These are phyloP conservation scores for Homarus americanus DNA, from an alignment of 1,140 invertebrate genomes.

Conservation along the genomic window DNA sequence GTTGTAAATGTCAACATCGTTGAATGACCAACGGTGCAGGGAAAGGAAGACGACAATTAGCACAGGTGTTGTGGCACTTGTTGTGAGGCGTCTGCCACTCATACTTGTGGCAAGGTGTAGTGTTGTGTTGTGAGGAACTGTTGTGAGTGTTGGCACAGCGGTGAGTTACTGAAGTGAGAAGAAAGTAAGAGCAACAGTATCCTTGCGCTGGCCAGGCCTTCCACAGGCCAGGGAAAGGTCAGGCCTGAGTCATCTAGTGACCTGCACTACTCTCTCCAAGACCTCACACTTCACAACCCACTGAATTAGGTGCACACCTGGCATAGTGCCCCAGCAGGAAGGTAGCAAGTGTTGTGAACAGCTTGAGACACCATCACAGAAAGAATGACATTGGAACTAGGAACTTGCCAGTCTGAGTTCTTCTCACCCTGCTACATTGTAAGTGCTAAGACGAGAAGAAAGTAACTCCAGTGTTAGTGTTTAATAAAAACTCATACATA, in stretches of 20 bases:
- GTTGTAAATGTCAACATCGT: background rate
- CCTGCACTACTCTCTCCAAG: background rate
- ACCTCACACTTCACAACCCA: background rate
- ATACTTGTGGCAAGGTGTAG: background rate
- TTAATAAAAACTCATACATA: background rate
- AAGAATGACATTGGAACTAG: background rate
- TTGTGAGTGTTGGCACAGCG: background rate
- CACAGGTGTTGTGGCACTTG: slow-evolving; percentile 4
- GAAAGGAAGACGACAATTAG: background rate
- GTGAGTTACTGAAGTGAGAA: background rate
- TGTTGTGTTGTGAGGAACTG: background rate
- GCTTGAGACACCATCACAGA: no score
- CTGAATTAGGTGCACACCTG: background rate
- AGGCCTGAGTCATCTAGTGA: background rate
- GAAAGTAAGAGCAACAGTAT: background rate
- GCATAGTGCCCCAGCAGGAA: background rate
- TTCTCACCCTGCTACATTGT: background rate
- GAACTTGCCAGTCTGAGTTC: background rate
- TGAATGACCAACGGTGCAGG: background rate
- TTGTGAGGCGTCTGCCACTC: background rate
- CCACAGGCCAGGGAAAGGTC: background rate
- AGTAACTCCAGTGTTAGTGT: background rate
- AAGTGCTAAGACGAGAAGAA: background rate
- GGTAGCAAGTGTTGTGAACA: background rate
- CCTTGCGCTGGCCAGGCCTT: background rate